Percentiles rank a stretch among this genome's conserved stretches.
Evolutionary conservation across 2,797 vertebrate species (phyloP).

Genomic region (Bradypodion ventrale): DNA sequence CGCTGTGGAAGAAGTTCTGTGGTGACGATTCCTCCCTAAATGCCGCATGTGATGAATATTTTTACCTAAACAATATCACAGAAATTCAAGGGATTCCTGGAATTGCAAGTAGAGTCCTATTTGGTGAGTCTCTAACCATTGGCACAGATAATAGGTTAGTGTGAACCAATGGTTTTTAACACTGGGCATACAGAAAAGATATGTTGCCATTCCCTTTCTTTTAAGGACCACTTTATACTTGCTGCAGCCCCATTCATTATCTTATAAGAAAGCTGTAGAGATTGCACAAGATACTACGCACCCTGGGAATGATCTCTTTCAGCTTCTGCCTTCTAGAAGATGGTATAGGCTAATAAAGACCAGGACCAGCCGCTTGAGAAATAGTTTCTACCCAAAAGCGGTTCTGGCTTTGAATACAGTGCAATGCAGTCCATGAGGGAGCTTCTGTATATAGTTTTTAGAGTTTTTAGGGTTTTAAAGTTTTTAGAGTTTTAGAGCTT

Average conservation of each 20-base stretch:
- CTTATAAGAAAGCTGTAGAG: too few species aligned
- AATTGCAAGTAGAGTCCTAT: constrained; percentile 84
- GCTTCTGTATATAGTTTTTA: too few species aligned
- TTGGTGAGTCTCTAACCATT: constrained; percentile 75
- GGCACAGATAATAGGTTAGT: not conserved
- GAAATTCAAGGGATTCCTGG: constrained; percentile 91
- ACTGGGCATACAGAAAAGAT: not conserved
- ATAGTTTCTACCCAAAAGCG: too few species aligned
- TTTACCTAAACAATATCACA: constrained; percentile 84
- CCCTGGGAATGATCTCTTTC: too few species aligned
- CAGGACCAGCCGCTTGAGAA: too few species aligned
- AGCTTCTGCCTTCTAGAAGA: too few species aligned
- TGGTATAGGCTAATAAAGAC: too few species aligned
- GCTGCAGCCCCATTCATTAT: not conserved
- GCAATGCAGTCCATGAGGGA: too few species aligned
- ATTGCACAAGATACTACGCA: too few species aligned
- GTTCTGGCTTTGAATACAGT: too few species aligned
- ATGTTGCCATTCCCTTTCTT: not conserved
- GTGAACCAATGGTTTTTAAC: not conserved
- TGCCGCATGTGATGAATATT: constrained; percentile 86
- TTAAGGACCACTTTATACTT: not conserved
- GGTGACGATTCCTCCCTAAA: constrained; percentile 71
- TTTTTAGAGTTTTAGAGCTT: too few species aligned
- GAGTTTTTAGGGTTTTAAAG: too few species aligned
- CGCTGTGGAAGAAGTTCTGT: constrained; percentile 89